Conservation (phyloP, 2,113 vertebrate species). For the Prunella himalayana region DNA sequence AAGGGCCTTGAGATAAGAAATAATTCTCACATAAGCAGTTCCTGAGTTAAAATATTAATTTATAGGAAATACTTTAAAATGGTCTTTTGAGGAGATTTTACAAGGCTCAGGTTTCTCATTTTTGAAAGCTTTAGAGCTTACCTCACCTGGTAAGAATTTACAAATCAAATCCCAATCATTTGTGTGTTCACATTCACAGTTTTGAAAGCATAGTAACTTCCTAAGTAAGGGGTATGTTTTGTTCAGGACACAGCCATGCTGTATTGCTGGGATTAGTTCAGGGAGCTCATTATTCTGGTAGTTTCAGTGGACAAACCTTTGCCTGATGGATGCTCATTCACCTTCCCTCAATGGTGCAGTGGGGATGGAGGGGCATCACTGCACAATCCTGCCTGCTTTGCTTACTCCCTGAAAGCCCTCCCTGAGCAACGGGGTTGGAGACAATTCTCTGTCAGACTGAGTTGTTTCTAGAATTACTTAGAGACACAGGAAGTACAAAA, state of each 20-base stretch:
- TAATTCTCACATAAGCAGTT: conserved; percentile 44
- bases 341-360: background rate
- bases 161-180: background rate
- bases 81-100: conserved; percentile 35
- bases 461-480: background rate
- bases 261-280: background rate
- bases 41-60: conserved; percentile 54
- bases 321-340: accelerated
- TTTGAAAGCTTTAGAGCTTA: conserved; percentile 16
- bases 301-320: background rate
- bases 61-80: conserved; percentile 38
- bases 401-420: background rate
- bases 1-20: conserved; percentile 51
- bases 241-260: background rate
- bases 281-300: background rate
- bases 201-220: background rate
- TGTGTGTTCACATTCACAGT: background rate
- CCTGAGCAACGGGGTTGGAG: background rate
- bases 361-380: background rate
- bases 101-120: conserved; percentile 16
- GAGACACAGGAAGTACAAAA: background rate
- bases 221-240: background rate
- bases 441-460: background rate
- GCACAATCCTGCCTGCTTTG: background rate
- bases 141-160: background rate